Evolutionary conservation across 2,113 vertebrate genomes (phyloP).

Genomic region (Melanerpes formicivorus): DNA sequence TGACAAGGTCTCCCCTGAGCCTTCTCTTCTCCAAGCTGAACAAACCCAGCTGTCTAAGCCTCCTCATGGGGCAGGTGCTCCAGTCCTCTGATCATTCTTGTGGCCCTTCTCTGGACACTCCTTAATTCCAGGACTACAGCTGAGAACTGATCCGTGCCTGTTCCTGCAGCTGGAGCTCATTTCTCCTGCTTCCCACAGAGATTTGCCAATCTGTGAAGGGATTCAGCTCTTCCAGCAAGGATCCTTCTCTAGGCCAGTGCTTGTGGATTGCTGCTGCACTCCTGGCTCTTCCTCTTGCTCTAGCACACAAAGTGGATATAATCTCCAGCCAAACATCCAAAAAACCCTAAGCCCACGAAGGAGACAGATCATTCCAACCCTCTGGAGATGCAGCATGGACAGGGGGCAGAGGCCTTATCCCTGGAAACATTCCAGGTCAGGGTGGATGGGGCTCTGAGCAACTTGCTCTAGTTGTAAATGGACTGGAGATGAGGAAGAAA

Average conservation of each 20-base stretch:
- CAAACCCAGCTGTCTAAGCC: too few species aligned
- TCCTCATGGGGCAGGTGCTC: too few species aligned
- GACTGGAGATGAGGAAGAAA: too few species aligned
- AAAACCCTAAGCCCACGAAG: not conserved
- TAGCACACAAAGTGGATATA: not conserved
- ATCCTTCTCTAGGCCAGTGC: not conserved
- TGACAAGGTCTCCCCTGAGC: too few species aligned
- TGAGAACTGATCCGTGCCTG: accelerated
- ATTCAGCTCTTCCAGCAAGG: not conserved
- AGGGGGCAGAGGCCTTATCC: too few species aligned
- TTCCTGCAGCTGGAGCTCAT: not conserved
- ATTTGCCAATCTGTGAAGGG: not conserved
- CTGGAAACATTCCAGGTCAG: too few species aligned
- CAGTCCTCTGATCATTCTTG: too few species aligned
- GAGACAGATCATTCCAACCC: not conserved
- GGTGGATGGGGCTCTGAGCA: too few species aligned
- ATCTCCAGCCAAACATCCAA: not conserved
- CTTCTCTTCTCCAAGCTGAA: too few species aligned
- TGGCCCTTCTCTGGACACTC: too few species aligned
- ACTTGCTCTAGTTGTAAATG: too few species aligned
- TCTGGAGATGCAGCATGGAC: not conserved
- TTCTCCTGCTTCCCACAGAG: not conserved
- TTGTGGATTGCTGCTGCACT: not conserved
- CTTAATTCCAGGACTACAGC: too few species aligned
- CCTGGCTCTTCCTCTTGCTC: not conserved